A percentile compares a stretch with the other conserved stretches of the same genome.
Evolutionary conservation across 1,140 invertebrate genomes (phyloP).

Genomic region (Hylaeus volcanicus): DNA sequence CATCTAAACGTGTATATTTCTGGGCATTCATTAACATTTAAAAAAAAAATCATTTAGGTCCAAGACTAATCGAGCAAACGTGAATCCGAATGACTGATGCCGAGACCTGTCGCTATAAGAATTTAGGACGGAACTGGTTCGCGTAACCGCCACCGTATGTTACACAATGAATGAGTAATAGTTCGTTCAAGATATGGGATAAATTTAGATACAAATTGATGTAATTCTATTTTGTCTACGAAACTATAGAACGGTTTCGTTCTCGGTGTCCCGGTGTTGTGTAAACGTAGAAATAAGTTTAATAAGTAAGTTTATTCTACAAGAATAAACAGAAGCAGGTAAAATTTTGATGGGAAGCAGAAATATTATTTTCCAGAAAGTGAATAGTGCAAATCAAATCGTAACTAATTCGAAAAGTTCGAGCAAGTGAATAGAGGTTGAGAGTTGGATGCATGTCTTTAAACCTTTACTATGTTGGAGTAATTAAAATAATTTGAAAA

Average conservation of each 20-base stretch:
- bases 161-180: slow-evolving; percentile 16
- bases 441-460: too few species aligned
- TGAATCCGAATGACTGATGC: slow-evolving; percentile 28
- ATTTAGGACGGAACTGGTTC: slow-evolving; percentile 30
- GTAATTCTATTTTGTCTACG: not conserved
- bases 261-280: too few species aligned
- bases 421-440: too few species aligned
- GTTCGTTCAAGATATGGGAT: not conserved
- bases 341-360: too few species aligned
- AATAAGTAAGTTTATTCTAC: too few species aligned
- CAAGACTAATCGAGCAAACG: not conserved
- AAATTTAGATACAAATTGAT: slow-evolving; percentile 10
- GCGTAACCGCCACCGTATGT: not conserved
- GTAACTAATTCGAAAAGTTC: too few species aligned
- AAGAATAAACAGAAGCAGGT: too few species aligned
- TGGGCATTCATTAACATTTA: slow-evolving; percentile 39
- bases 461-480: too few species aligned
- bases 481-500: too few species aligned
- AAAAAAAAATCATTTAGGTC: slow-evolving; percentile 12
- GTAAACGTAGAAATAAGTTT: too few species aligned
- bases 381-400: too few species aligned
- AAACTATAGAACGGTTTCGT: not conserved
- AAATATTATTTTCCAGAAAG: too few species aligned
- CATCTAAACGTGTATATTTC: not conserved
- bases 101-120: not conserved